Percentiles rank a stretch among this genome's conserved stretches.
These are phyloP conservation scores for Campoletis sonorensis DNA, from an alignment of 1,140 invertebrate species.

Conservation along the genomic window DNA sequence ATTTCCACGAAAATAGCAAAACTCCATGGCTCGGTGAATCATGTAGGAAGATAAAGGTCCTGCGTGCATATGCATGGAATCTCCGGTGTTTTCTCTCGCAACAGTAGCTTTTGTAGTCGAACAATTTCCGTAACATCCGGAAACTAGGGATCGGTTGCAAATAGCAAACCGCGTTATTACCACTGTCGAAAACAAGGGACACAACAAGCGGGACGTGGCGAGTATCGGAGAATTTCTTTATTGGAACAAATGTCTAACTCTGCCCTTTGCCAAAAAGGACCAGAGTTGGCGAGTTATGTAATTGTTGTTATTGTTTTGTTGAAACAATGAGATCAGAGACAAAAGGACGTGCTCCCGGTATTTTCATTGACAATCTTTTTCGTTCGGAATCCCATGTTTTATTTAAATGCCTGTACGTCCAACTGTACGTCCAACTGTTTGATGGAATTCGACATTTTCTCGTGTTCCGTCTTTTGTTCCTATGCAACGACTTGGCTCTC, in stretches of 20 bases:
- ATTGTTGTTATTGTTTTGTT: no score
- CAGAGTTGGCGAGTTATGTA: background rate
- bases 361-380: no score
- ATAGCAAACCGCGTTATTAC: background rate
- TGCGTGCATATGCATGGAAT: constrained; percentile 9
- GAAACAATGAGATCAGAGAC: no score
- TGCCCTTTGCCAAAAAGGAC: background rate
- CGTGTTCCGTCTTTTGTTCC: constrained; percentile 52
- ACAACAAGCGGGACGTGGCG: background rate
- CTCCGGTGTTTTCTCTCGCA: background rate
- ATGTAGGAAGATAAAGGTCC: background rate
- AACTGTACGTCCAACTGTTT: no score
- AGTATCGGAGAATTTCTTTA: constrained; percentile 1
- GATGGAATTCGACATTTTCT: background rate
- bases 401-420: no score
- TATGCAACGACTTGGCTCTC: constrained; percentile 53
- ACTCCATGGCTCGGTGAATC: background rate
- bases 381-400: no score
- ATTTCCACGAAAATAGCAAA: background rate
- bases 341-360: no score
- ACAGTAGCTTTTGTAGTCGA: background rate
- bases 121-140: background rate
- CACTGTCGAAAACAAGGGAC: background rate
- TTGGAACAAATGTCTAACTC: background rate
- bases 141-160: background rate